Percentiles rank a stretch among this genome's conserved stretches.
Conservation (phyloP, 2,113 vertebrate genomes). For the Phodopus roborovskii region DNA sequence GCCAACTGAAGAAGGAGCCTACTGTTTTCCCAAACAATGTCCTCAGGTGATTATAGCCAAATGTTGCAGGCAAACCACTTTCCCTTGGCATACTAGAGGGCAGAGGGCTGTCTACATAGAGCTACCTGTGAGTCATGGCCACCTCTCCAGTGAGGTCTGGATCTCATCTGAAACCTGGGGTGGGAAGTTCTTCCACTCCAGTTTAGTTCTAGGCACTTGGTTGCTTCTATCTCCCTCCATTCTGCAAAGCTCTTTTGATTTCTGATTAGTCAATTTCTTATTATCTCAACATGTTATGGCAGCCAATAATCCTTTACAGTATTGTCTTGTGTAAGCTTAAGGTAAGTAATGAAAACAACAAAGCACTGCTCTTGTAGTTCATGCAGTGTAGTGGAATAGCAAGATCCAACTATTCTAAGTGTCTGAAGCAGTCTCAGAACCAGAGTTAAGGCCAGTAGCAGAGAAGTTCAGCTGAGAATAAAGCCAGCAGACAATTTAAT, state of each 20-base stretch:
- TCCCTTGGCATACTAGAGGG: background rate
- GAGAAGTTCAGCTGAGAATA: background rate
- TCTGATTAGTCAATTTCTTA: background rate
- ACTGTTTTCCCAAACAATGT: background rate
- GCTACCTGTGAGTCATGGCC: background rate
- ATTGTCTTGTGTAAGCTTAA: background rate
- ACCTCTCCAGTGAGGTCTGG: background rate
- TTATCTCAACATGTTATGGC: background rate
- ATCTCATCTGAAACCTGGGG: background rate
- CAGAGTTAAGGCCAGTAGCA: slow-evolving; percentile 9
- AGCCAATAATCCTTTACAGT: background rate
- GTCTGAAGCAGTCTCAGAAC: background rate
- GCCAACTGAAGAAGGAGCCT: background rate
- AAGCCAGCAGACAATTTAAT: slow-evolving; percentile 42
- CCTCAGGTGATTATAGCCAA: background rate
- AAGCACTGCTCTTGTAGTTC: background rate
- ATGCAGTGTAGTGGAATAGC: background rate
- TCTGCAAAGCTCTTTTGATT: background rate
- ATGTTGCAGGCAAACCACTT: background rate
- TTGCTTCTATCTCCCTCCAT: background rate
- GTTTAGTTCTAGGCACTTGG: background rate
- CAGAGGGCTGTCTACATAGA: background rate
- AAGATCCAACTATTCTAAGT: background rate
- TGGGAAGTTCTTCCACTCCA: background rate
- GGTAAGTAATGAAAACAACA: background rate